A percentile compares a stretch with the other conserved stretches of the same genome.
phyloP scores from a whole-genome alignment of 2,888 invertebrate species.

The Seira musarum region DNA sequence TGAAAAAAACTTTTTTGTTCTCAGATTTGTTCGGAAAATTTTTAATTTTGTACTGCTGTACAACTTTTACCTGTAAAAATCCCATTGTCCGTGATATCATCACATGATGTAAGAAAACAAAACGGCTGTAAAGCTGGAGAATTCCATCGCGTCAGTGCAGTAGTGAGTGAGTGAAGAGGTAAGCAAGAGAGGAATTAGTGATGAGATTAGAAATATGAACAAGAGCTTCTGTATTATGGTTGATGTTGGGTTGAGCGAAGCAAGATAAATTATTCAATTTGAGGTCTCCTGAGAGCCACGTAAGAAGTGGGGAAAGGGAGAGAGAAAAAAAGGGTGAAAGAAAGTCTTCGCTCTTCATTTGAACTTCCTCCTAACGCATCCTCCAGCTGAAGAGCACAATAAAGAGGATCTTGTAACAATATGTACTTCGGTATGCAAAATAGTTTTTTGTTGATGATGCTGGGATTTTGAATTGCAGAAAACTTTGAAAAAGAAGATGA shows the following conservation, averaged over 20 bases:
- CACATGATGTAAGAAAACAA: neutral
- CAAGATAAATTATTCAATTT: conserved; percentile 47
- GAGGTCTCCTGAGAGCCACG: conserved; percentile 9
- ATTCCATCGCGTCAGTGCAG: neutral
- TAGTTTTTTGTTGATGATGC: neutral
- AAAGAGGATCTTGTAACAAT: conserved; percentile 9
- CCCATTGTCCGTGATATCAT: neutral
- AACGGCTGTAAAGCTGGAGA: neutral
- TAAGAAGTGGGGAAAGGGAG: neutral
- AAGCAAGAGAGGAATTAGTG: conserved; percentile 26
- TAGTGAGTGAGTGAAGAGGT: neutral
- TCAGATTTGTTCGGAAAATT: no score
- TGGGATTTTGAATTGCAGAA: no score
- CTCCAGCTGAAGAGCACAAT: neutral
- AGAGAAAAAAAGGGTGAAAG: neutral
- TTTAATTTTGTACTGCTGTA: no score
- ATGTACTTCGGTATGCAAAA: neutral
- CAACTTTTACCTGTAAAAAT: neutral
- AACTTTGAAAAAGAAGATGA: no score
- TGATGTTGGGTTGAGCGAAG: conserved; percentile 18
- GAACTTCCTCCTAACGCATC: conserved; percentile 8
- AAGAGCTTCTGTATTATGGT: neutral
- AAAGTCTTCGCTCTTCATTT: neutral
- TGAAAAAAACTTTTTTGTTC: no score
- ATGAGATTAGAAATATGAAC: conserved; percentile 35